phyloP scores from a whole-genome alignment of 2,888 invertebrate species.

The Cephus rjabovi region DNA sequence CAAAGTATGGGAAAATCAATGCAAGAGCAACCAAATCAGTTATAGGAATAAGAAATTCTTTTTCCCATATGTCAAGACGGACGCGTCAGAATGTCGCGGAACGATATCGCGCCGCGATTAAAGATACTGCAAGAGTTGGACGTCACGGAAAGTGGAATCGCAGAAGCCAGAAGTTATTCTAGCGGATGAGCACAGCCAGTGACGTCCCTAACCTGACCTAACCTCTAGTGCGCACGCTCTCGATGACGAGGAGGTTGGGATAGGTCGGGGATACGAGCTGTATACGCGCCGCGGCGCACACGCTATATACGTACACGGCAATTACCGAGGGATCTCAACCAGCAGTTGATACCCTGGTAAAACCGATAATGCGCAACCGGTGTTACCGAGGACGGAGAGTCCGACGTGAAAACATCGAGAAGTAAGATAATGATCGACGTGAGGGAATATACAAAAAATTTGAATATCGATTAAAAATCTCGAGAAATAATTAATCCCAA shows the following conservation, averaged over 20 bases:
- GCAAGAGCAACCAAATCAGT: neutral
- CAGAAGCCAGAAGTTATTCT: conserved; percentile 29
- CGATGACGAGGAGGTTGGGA: conserved; percentile 43
- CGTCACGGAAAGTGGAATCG: conserved; percentile 30
- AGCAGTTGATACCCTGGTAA: neutral
- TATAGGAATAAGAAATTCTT: neutral
- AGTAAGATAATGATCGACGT: neutral
- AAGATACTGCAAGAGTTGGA: neutral
- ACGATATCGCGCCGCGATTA: neutral
- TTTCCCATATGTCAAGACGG: neutral
- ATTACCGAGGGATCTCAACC: neutral
- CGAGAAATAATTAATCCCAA: neutral
- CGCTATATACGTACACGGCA: conserved; percentile 3
- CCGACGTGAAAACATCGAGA: neutral
- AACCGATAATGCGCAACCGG: neutral
- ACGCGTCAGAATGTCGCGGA: neutral
- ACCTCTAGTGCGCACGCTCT: conserved; percentile 44
- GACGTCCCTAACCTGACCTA: conserved; percentile 47
- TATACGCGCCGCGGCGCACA: conserved; percentile 2
- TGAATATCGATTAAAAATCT: neutral
- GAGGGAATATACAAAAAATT: neutral
- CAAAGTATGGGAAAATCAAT: neutral
- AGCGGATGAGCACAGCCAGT: conserved; percentile 36
- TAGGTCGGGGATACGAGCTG: conserved; percentile 12
- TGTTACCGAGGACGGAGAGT: neutral